Evolutionary conservation across 2,113 vertebrate genomes (phyloP), one percentile per base, ranked within the genome.

Genomic region (Bolborhynchus lineola): DNA sequence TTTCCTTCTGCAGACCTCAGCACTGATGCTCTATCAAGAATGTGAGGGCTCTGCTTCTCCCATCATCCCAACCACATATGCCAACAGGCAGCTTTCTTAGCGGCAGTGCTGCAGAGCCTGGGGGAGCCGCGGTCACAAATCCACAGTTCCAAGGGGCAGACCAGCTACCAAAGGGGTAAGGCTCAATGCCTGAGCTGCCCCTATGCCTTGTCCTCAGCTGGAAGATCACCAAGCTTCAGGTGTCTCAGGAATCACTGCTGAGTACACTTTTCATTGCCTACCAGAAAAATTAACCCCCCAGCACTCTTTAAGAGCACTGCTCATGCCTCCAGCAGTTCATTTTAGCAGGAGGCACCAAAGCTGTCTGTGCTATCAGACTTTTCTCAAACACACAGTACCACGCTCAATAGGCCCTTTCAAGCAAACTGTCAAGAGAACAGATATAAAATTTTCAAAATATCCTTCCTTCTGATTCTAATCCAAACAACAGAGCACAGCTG

Each of bases 401-500:
- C 11, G 13, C 74, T 95, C 85, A 80, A 81, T 35, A 95, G 88
- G 18, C 41, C 89, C 92, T 93, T 95, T 94, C 86, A 92, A 53
- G 62, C 86, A 65, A 87, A 90, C 60, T 71, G 60, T 59, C 14
- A 25, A 93, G 88, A 71, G 33, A 29, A 55, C 12, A 2, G 0
- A 81, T 5, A 20, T 77, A 68, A 69, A 46, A 80, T 91, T 95
- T 96, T 80, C 52, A 82, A 96, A 96, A 95, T 88, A 87, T 29
- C 63, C 76, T 90, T 93, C 80, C 88, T 95, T 93, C 92, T 95
- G 86, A 83, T 81, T 65, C 24, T 96, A 95, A 96, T 85, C 80
- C 91, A 95, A 97, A 95, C 82, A 95, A 95, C 82, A 80, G 53
- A 75, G 88, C 71, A 77, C 96, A 97, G 96, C 97, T 97, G 93